Base-by-base conservation (phyloP, 2,113 vertebrate genomes). In the Polypterus senegalus region DNA sequence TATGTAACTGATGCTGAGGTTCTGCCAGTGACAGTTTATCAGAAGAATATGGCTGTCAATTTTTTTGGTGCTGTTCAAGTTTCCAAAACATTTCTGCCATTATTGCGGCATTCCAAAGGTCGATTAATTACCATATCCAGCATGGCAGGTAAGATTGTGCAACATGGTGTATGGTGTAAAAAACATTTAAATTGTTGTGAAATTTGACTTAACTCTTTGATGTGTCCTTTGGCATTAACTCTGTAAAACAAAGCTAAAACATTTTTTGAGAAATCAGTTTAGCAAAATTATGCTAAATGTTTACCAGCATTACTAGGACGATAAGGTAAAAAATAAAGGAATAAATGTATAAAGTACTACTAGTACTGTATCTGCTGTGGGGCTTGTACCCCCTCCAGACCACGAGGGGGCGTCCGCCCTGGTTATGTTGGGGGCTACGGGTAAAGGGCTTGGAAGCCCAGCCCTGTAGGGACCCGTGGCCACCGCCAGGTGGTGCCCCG, bases 41-140 rank as follows among this genome's bases (percentile, higher is more conserved):
- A 76, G 61, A 75, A 66, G 3, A 85, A 78, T 71, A 73, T 94
- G 86, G 83, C 87, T 0, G 89, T 93, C 58, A 96, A 95, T 75
- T 95, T 91, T 77, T 86, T 94, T 0, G 83, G 84, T 2, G 70
- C 83, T 0, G 88, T 92, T 45, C 68, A 81, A 51, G 66, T 93
- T 65, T 86, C 89, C 0, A 88, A 92, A 74, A 68, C 70, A 1
- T 94, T 95, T 73, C 53, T 94, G 57, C 89, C 92, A 0, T 66
- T 92, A 63, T 82, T 95, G 7, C 74, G 90, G 54, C 82, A 75
- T 58, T 77, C 88, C 1, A 84, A 60, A 72, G 92, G 92, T 58
- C 82, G 90, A 67, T 69, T 94, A 43, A 76, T 95, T 61, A 91
- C 83, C 45, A 4, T 93, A 57, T 83, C 86, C 64, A 95, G 92